Evolutionary conservation across 2,797 vertebrate genomes (phyloP).

Genomic region (Aldrovandia affinis): DNA sequence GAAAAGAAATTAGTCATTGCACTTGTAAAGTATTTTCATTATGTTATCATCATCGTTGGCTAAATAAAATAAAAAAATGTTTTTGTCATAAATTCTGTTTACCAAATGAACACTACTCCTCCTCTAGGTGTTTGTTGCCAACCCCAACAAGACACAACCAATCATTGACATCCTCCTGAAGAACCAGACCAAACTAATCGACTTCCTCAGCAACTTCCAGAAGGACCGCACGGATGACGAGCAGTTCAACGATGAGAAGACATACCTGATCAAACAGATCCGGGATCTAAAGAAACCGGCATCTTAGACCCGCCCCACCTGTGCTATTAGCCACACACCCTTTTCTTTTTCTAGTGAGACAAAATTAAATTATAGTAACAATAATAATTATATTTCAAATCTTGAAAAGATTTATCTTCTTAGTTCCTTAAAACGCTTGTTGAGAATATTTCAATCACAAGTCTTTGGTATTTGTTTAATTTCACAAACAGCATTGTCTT

Average conservation of each 20-base stretch:
- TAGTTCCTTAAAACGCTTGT: slow-evolving; percentile 62
- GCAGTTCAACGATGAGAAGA: slow-evolving; percentile 96
- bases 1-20: background rate
- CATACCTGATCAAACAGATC: slow-evolving; percentile 97
- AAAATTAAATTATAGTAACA: slow-evolving; percentile 30
- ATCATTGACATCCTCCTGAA: slow-evolving; percentile 95
- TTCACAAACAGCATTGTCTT: slow-evolving; percentile 21
- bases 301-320: slow-evolving; percentile 68
- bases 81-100: background rate
- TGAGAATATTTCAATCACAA: slow-evolving; percentile 65
- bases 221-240: slow-evolving; percentile 92
- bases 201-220: slow-evolving; percentile 96
- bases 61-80: background rate
- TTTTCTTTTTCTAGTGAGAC: slow-evolving; percentile 66
- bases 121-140: slow-evolving; percentile 92
- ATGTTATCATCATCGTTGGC: background rate
- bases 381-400: slow-evolving; percentile 68
- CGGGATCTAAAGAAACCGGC: slow-evolving; percentile 90
- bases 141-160: slow-evolving; percentile 94
- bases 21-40: background rate
- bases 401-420: slow-evolving; percentile 55
- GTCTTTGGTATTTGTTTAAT: slow-evolving; percentile 53
- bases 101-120: background rate
- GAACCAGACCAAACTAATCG: slow-evolving; percentile 96
- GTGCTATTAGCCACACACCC: background rate